Base-by-base conservation (phyloP, 2,888 invertebrate genomes). In the Tipula unca region DNA sequence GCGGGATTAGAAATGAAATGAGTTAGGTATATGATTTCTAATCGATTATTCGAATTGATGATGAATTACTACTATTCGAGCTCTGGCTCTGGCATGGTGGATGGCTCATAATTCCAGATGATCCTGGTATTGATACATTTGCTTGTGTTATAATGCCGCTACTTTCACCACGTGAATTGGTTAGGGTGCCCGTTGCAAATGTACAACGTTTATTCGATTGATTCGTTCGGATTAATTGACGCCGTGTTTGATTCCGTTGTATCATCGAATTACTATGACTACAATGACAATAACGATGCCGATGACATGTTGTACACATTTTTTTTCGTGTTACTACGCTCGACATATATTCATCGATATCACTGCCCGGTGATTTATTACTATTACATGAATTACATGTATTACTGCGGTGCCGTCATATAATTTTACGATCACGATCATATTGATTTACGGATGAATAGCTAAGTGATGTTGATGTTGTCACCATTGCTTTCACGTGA, bases 331-430 rank as follows among this genome's bases (percentile, higher is more conserved):
- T 39, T 84, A 36, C n/a, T n/a, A n/a, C 35, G 6, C 29, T 85
- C 48, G 39, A 32, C 35, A 29, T 85, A 36, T 84, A 36, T 82
- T 84, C 82, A 29, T 84, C 85, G 20, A 48, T 82, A 39, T 42
- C 86, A 32, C 90, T 90, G 89, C 90, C 90, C 10, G 69, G 69
- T 25, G 69, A 69, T 69, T 69, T 69, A 88, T 90, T 89, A 87
- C 89, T 89, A 87, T 90, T 90, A 87, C 91, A 91, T 87, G 91
- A 90, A 88, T 90, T 91, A 89, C 91, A 91, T 69, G 69, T 69
- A 88, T 90, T 91, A 89, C 90, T 91, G n/a, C 90, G 90, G 88
- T 90, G 90, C 85, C 91, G 91, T 90, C 91, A 90, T 89, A 91
- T 91, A 88, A 90, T 89, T 86, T 89, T 89, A 85, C 91, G 90